Evolutionary conservation across 2,113 vertebrate species (phyloP).

Genomic region (Phoenicopterus ruber): DNA sequence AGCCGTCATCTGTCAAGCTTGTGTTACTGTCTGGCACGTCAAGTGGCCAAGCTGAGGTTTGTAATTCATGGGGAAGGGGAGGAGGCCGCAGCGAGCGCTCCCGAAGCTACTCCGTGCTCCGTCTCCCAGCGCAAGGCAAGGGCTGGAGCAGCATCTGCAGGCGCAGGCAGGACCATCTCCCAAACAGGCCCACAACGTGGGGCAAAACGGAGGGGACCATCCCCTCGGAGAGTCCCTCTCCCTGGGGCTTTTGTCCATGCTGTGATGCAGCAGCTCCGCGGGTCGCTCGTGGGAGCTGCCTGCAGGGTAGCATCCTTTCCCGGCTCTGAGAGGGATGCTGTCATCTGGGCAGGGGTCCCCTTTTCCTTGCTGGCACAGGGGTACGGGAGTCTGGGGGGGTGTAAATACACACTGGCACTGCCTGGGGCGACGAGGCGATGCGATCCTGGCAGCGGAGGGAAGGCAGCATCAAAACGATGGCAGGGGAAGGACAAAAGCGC

Average conservation of each 20-base stretch:
- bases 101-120: background rate
- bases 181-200: background rate
- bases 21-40: conserved; percentile 13
- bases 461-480: background rate
- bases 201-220: background rate
- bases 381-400: accelerated
- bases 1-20: conserved; percentile 34
- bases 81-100: background rate
- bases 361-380: background rate
- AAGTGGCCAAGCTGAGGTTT: conserved; percentile 36
- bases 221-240: background rate
- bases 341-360: background rate
- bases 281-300: background rate
- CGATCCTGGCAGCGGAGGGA: background rate
- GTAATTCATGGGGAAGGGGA: background rate
- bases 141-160: background rate
- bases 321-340: background rate
- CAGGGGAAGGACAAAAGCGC: background rate
- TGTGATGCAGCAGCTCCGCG: background rate
- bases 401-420: background rate
- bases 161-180: background rate
- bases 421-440: accelerated
- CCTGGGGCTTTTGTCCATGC: background rate
- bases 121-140: background rate
- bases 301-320: background rate